phyloP scores from a whole-genome alignment of 2,113 vertebrate genomes.

The Tor tambroides region DNA sequence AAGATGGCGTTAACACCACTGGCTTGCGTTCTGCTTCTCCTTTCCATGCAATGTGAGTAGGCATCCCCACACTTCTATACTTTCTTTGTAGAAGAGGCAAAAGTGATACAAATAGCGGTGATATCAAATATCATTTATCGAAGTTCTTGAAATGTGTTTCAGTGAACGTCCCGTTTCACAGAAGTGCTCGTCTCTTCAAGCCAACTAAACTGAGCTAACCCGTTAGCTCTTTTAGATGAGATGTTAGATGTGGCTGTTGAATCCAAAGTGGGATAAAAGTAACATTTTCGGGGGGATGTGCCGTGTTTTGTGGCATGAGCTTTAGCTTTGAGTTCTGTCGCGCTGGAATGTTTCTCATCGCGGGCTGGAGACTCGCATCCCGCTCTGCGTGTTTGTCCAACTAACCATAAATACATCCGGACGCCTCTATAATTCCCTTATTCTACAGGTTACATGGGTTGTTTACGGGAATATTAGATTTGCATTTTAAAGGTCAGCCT shows the following conservation, averaged over 20 bases:
- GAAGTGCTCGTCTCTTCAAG: constrained; percentile 21
- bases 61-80: constrained; percentile 18
- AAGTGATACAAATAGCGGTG: neutral
- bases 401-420: constrained; percentile 36
- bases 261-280: constrained; percentile 18
- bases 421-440: neutral
- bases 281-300: neutral
- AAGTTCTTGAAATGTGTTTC: neutral
- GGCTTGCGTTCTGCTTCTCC: constrained; percentile 73
- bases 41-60: constrained; percentile 78
- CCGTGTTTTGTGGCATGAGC: neutral
- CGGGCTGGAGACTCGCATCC: constrained; percentile 14
- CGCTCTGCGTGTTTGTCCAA: neutral
- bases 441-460: neutral
- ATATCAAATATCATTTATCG: neutral
- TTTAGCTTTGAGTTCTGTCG: neutral
- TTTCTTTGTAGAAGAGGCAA: neutral
- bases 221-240: neutral
- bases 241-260: neutral
- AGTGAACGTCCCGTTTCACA: constrained; percentile 19
- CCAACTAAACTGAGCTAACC: constrained; percentile 25
- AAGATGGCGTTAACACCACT: constrained; percentile 82
- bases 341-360: constrained; percentile 20
- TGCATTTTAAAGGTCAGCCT: neutral
- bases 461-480: neutral